Conservation (phyloP, 1,140 invertebrate genomes). For the Thrips palmi region DNA sequence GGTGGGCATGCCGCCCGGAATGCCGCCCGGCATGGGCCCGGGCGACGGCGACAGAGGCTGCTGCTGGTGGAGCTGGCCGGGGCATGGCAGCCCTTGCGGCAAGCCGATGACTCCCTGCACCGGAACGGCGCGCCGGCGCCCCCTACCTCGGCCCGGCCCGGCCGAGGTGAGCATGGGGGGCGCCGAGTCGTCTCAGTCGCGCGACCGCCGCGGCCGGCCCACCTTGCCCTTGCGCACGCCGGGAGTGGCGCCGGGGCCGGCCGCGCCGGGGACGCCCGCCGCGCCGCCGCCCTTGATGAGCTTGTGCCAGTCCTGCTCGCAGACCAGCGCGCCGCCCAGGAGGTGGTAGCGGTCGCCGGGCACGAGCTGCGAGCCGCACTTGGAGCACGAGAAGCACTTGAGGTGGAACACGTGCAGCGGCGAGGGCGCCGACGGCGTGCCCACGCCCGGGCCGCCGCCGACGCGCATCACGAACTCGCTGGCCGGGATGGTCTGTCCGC, state of each 20-base stretch:
- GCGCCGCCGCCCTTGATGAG: conserved; percentile 45
- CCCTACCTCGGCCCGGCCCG: not conserved
- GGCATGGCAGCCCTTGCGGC: too few species aligned
- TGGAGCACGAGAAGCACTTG: conserved; percentile 85
- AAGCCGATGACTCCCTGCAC: too few species aligned
- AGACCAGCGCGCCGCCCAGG: conserved; percentile 63
- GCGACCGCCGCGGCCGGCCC: conserved; percentile 38
- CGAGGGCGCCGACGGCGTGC: conserved; percentile 18
- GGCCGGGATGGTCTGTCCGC: conserved; percentile 75
- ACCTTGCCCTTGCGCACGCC: conserved; percentile 64
- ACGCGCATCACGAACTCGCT: conserved; percentile 81
- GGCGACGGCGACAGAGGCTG: too few species aligned
- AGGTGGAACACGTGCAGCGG: conserved; percentile 65
- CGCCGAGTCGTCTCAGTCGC: conserved; percentile 41
- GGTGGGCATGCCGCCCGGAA: too few species aligned
- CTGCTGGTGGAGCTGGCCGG: too few species aligned
- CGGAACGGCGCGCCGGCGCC: not conserved
- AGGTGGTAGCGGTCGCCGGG: conserved; percentile 81
- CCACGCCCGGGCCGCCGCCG: conserved; percentile 23
- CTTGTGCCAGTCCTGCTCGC: conserved; percentile 87
- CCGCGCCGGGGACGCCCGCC: conserved; percentile 29
- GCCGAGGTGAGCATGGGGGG: not conserved
- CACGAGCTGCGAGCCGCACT: conserved; percentile 67
- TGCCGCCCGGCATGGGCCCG: too few species aligned
- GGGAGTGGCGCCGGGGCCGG: conserved; percentile 31